Evolutionary conservation across 2,797 vertebrate genomes (phyloP), one percentile per base, ranked within the genome.

Genomic region (Ispidina picta): DNA sequence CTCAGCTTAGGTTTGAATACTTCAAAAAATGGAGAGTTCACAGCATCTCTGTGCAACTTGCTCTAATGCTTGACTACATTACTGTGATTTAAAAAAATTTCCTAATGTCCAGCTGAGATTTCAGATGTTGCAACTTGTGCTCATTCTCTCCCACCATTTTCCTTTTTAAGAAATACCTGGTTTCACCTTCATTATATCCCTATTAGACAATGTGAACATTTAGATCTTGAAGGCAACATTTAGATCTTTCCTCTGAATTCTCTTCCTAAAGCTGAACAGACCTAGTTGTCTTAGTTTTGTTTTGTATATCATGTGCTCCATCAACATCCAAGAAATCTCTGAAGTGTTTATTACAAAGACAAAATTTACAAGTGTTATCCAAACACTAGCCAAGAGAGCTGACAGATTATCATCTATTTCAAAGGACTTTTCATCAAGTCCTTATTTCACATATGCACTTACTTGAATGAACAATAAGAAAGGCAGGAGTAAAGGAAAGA

Each of bases 281-380:
- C 21, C 39, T 25, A 8, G 15, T 6, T 59, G 54, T 33, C 58
- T 64, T 48, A 59, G 55, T 28, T 80, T 48, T 14, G 7, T 78
- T 1, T 1, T 48, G 2, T 1, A 0, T 37, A 25, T 48, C 55
- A 28, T 0, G 12, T 1, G 3, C 12, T 86, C 43, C 37, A 19
- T 12, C 64, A 72, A 48, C 23, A 26, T 17, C 33, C 29, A 17
- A 29, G 70, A 91, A 78, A 85, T 15, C 6, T 21, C 21, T 12
- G 0, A 65, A 63, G 25, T 2, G 1, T 77, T 39, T 48, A 10
- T 48, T 44, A 26, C 19, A 81, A 51, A 74, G 59, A 35, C 9
- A 78, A 59, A 69, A 63, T 12, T 35, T 8, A 31, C 8, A 23
- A 29, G 33, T 17, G 16, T 48, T 56, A 37, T 21, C 49, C 63